Evolutionary conservation across 2,888 invertebrate genomes (phyloP).

Genomic region (Lasius platythorax): DNA sequence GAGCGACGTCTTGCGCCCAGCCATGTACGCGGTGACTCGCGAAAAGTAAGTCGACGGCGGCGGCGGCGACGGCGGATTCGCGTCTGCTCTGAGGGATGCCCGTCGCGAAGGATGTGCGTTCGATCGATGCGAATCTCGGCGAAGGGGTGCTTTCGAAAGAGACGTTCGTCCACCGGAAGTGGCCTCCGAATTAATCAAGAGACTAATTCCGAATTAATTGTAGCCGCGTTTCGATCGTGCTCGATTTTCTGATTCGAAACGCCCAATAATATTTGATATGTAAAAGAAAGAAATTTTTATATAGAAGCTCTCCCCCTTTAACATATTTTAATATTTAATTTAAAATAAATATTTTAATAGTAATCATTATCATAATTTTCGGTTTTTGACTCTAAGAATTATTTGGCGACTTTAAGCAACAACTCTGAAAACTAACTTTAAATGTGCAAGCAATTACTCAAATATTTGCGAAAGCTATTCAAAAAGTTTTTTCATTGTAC

Average conservation of each 20-base stretch:
- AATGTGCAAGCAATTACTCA: neutral
- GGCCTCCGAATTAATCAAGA: neutral
- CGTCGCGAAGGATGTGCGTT: conserved; percentile 37
- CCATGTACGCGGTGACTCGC: conserved; percentile 79
- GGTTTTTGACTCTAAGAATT: neutral
- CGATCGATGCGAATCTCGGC: conserved; percentile 57
- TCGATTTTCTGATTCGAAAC: neutral
- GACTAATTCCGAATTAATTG: conserved; percentile 2
- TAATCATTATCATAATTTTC: neutral
- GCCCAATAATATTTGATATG: neutral
- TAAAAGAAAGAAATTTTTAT: too few relatives aligned
- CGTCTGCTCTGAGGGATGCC: conserved; percentile 49
- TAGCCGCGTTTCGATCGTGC: neutral
- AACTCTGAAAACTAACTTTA: neutral
- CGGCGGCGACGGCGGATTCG: conserved; percentile 67
- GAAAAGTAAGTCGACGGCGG: conserved; percentile 75
- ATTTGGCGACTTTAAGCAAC: neutral
- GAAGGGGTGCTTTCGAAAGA: neutral
- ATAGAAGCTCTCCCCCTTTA: too few relatives aligned
- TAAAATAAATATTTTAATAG: neutral
- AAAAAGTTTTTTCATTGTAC: neutral
- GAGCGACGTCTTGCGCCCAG: conserved; percentile 77
- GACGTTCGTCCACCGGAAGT: conserved; percentile 29
- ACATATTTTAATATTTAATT: neutral
- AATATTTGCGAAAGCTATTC: neutral